phyloP scores from a whole-genome alignment of 30 jellyfish, hydroid and myxozoan species.

The Euphysa ruthae region DNA sequence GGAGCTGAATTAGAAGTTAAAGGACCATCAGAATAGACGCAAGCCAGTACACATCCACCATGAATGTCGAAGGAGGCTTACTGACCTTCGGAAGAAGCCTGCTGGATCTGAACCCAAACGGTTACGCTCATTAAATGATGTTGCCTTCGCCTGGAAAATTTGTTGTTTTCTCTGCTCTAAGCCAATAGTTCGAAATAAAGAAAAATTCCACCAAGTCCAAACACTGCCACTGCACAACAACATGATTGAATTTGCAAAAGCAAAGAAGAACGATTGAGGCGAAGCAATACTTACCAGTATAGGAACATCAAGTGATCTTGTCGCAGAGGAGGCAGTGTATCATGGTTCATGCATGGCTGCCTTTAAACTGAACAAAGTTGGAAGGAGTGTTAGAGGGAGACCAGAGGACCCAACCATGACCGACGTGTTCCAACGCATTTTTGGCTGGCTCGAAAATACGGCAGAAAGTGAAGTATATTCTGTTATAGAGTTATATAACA shows the following conservation, averaged over 20 bases:
- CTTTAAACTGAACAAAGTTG: conserved; percentile 18
- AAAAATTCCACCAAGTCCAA: conserved; percentile 23
- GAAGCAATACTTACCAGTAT: conserved; percentile 20
- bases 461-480: conserved; percentile 35
- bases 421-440: conserved; percentile 3
- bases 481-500: conserved; percentile 14
- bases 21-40: background rate
- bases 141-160: conserved; percentile 19
- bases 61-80: conserved; percentile 30
- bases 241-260: conserved; percentile 22
- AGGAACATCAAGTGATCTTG: conserved; percentile 17
- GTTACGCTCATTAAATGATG: conserved; percentile 22
- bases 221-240: conserved; percentile 18
- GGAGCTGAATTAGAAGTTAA: background rate
- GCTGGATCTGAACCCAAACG: conserved; percentile 34
- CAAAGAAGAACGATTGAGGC: conserved; percentile 40
- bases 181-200: conserved; percentile 18
- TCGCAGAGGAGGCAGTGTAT: conserved; percentile 45
- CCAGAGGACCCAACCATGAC: conserved; percentile 37
- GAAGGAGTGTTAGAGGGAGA: conserved; percentile 32
- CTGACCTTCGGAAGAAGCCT: conserved; percentile 15
- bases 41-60: conserved; percentile 25
- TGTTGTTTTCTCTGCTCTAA: conserved; percentile 37
- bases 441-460: conserved; percentile 35
- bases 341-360: conserved; percentile 33